Evolutionary conservation across 2,888 invertebrate species (phyloP).

Genomic region (Lepidochrysops patricia): DNA sequence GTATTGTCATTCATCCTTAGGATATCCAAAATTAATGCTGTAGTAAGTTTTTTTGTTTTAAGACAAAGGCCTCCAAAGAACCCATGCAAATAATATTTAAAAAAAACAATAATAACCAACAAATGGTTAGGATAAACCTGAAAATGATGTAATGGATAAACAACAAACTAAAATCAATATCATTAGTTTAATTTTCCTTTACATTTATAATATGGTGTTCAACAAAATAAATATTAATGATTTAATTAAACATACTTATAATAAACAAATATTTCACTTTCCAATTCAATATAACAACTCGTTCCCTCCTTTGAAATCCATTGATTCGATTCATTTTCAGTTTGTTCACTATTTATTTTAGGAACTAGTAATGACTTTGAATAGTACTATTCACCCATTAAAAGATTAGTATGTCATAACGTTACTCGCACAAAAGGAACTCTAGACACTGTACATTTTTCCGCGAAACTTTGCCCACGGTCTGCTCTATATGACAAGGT

Average conservation of each 20-base stretch:
- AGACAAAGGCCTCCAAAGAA: too few relatives aligned
- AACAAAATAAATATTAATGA: conserved; percentile 14
- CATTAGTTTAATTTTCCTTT: conserved; percentile 12
- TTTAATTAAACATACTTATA: conserved; percentile 9
- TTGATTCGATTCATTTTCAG: background rate
- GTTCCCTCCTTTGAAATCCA: background rate
- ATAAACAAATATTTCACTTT: conserved; percentile 4
- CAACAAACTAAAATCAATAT: background rate
- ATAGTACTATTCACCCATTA: background rate
- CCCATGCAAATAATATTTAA: too few relatives aligned
- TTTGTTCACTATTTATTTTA: background rate
- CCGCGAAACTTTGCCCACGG: too few relatives aligned
- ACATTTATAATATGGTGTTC: conserved; percentile 11
- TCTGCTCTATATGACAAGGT: too few relatives aligned
- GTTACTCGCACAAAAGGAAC: too few relatives aligned
- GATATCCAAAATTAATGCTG: background rate
- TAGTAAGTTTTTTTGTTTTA: background rate
- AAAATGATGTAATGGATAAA: background rate
- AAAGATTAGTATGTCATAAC: background rate
- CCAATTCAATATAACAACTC: background rate
- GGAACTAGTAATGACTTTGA: background rate
- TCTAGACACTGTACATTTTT: too few relatives aligned
- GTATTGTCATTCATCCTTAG: background rate
- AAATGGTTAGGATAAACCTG: background rate
- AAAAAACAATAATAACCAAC: too few relatives aligned